Conservation (phyloP, 2,113 vertebrate genomes). For the Leucopternis melanops region DNA sequence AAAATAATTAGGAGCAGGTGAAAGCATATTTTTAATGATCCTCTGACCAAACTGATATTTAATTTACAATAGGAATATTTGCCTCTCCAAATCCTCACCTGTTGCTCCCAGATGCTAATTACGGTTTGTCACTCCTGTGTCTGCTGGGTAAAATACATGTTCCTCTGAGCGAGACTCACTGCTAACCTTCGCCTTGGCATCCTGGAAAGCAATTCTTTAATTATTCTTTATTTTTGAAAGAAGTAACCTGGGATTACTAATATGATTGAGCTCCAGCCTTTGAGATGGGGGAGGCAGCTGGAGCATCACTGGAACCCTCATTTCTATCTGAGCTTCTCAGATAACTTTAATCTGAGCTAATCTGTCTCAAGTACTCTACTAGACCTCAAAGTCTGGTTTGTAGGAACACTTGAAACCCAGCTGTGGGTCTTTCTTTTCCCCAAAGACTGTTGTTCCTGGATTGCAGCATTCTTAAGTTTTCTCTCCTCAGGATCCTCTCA, state of each 20-base stretch:
- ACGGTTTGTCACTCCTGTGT: background rate
- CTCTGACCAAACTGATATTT: background rate
- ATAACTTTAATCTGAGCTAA: background rate
- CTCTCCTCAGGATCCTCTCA: background rate
- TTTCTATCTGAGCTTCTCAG: background rate
- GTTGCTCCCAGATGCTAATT: background rate
- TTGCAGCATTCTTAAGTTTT: background rate
- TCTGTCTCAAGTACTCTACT: background rate
- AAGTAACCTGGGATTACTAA: background rate
- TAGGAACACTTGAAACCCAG: background rate
- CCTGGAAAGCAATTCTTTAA: background rate
- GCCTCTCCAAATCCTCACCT: background rate
- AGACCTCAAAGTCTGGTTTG: background rate
- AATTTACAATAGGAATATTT: background rate
- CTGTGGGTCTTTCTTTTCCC: background rate
- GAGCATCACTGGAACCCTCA: background rate
- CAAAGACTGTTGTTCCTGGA: background rate
- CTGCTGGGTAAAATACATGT: background rate
- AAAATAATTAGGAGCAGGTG: constrained; percentile 52
- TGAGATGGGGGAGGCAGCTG: background rate
- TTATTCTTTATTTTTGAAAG: background rate
- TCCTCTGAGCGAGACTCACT: background rate
- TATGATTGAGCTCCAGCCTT: background rate
- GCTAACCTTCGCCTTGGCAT: background rate
- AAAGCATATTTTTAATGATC: constrained; percentile 39